Evolutionary conservation across 2,888 invertebrate genomes (phyloP).

Genomic region (Aquatica leii): DNA sequence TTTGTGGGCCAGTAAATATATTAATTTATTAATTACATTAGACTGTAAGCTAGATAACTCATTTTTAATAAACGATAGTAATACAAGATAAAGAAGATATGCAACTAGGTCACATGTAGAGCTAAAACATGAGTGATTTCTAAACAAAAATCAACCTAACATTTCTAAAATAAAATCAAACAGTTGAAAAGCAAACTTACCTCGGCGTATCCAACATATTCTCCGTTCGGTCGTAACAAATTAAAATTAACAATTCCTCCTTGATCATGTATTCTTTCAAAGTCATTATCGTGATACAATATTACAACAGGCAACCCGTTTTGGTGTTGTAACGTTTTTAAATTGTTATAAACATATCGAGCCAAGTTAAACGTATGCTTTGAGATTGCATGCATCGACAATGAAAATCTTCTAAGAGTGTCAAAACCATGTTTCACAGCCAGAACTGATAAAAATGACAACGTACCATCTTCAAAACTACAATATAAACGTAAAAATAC

Average conservation of each 20-base stretch:
- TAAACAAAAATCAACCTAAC: too few relatives aligned
- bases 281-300: slow-evolving; percentile 79
- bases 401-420: slow-evolving; percentile 70
- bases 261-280: slow-evolving; percentile 70
- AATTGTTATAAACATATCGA: slow-evolving; percentile 72
- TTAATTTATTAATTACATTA: too few relatives aligned
- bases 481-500: too few relatives aligned
- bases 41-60: too few relatives aligned
- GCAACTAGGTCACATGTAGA: too few relatives aligned
- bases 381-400: slow-evolving; percentile 72
- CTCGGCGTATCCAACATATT: slow-evolving; percentile 88
- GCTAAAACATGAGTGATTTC: too few relatives aligned
- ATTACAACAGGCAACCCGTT: slow-evolving; percentile 75
- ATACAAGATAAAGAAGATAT: too few relatives aligned
- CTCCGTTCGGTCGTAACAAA: slow-evolving; percentile 77
- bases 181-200: too few relatives aligned
- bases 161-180: too few relatives aligned
- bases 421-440: slow-evolving; percentile 86
- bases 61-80: too few relatives aligned
- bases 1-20: too few relatives aligned
- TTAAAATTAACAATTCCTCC: slow-evolving; percentile 93
- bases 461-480: slow-evolving; percentile 95
- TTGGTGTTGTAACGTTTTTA: slow-evolving; percentile 71
- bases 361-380: slow-evolving; percentile 80
- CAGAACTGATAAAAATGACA: slow-evolving; percentile 85